These are phyloP conservation scores for Drosophila parvula DNA, from an alignment of 1,140 invertebrate genomes.

Conservation along the genomic window DNA sequence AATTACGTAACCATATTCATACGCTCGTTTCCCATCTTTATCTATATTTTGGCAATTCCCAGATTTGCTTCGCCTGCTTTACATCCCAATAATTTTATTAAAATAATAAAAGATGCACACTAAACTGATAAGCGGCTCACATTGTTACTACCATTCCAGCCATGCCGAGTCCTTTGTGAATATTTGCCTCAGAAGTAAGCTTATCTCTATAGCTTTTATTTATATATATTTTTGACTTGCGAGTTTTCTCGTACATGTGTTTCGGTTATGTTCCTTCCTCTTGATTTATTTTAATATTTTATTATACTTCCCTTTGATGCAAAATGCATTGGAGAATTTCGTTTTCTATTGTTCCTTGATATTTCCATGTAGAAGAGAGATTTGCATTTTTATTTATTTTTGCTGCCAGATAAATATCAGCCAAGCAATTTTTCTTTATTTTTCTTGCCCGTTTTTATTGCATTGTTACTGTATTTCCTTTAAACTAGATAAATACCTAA, in stretches of 20 bases:
- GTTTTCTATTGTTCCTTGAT: conserved; percentile 20
- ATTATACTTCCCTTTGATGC: conserved; percentile 37
- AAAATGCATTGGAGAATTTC: conserved; percentile 30
- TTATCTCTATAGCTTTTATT: conserved; percentile 14
- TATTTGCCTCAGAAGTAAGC: conserved; percentile 30
- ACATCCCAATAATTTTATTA: conserved; percentile 16
- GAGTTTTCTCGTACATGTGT: background rate
- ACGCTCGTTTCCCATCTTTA: background rate
- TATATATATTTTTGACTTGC: conserved; percentile 6
- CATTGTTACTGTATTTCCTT: background rate
- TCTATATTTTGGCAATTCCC: background rate
- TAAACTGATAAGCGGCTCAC: conserved; percentile 39
- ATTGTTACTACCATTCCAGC: conserved; percentile 14
- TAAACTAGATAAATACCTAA: background rate
- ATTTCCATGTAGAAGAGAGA: conserved; percentile 4
- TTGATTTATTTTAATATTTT: conserved; percentile 59
- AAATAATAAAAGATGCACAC: conserved; percentile 20
- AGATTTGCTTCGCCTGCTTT: background rate
- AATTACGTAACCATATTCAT: background rate
- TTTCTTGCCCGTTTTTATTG: background rate
- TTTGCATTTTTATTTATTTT: conserved; percentile 12
- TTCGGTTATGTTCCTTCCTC: conserved; percentile 19
- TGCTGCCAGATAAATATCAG: conserved; percentile 7
- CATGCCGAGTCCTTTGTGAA: conserved; percentile 10
- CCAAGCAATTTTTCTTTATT: conserved; percentile 5